Conservation (phyloP, 1,140 invertebrate species). For the Aphis craccivora region DNA sequence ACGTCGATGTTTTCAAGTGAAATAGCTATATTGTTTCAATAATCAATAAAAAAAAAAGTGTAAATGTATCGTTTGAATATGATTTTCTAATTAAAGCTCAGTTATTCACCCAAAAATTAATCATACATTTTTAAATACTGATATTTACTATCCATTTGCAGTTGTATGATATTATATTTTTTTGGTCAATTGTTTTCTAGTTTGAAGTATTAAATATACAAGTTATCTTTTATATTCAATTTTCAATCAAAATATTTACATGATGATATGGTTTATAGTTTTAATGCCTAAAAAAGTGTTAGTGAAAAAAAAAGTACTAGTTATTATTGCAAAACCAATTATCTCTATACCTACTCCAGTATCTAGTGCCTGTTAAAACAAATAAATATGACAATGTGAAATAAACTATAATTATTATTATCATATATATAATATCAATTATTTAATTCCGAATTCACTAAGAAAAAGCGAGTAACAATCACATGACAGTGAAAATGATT, state of each 20-base stretch:
- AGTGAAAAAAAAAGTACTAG: not conserved
- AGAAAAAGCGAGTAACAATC: not conserved
- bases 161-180: too few relatives aligned
- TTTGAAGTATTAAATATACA: too few relatives aligned
- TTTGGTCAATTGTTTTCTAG: too few relatives aligned
- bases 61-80: not conserved
- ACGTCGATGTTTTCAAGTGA: not conserved
- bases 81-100: too few relatives aligned
- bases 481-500: too few relatives aligned
- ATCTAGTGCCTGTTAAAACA: not conserved
- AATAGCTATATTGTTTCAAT: not conserved
- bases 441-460: not conserved
- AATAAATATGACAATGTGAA: not conserved
- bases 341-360: not conserved
- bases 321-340: not conserved
- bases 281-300: not conserved
- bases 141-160: too few relatives aligned
- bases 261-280: not conserved
- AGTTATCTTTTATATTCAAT: too few relatives aligned
- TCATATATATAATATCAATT: not conserved
- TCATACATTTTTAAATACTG: too few relatives aligned
- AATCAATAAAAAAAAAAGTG: not conserved
- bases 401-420: not conserved
- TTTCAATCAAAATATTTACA: too few relatives aligned
- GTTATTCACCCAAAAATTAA: too few relatives aligned